phyloP scores from a whole-genome alignment of 2,113 vertebrate species.

The Triplophysa siluroides region DNA sequence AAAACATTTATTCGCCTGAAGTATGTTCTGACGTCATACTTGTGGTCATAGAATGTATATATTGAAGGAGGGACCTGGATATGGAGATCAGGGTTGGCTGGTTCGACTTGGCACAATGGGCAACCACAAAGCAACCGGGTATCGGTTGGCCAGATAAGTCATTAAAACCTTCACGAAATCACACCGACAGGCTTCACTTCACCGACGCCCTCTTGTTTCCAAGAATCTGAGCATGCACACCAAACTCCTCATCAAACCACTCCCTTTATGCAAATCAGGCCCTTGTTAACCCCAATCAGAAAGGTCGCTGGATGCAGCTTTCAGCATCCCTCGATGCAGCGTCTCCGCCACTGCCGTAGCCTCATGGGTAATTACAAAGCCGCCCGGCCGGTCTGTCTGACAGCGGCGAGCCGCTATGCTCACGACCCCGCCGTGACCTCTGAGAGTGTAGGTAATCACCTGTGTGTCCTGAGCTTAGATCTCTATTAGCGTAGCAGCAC shows the following conservation, averaged over 20 bases:
- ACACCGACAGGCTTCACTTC: conserved; percentile 31
- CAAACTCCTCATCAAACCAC: conserved; percentile 39
- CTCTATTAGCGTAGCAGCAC: conserved; percentile 40
- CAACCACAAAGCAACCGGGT: too few species aligned
- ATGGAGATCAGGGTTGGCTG: too few species aligned
- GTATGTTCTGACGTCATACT: neutral
- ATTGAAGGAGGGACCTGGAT: too few species aligned
- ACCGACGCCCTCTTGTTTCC: conserved; percentile 31
- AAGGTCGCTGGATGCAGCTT: conserved; percentile 62
- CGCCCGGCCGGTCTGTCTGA: conserved; percentile 43
- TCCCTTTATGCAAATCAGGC: conserved; percentile 73
- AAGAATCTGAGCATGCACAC: conserved; percentile 40
- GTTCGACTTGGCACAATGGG: too few species aligned
- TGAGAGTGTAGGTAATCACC: conserved; percentile 44
- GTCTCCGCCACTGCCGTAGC: conserved; percentile 57
- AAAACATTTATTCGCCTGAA: conserved; percentile 45
- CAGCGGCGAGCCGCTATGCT: neutral
- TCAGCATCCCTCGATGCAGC: conserved; percentile 58
- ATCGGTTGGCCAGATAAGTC: neutral
- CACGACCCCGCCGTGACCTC: conserved; percentile 14
- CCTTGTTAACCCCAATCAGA: conserved; percentile 77
- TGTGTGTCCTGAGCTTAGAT: conserved; percentile 38
- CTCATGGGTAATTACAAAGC: conserved; percentile 67
- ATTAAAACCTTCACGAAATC: neutral
- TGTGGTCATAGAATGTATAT: too few species aligned